A percentile compares a stretch with the other conserved stretches of the same genome.
Conservation (phyloP, 2,113 vertebrate genomes). For the Pterocles burchelli region DNA sequence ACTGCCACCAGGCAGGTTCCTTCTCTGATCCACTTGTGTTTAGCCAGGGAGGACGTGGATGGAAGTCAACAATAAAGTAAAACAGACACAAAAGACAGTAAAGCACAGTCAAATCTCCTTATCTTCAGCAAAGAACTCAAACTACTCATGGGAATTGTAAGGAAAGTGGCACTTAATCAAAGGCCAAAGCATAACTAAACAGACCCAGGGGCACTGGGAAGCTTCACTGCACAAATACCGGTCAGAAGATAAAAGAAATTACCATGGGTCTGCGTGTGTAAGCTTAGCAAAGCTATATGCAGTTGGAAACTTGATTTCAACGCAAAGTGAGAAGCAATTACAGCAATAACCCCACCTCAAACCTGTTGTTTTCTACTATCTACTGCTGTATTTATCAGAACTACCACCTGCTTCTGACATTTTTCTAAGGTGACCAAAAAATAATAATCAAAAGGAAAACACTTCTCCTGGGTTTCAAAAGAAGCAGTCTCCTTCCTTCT, state of each 20-base stretch:
- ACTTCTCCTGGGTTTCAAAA: neutral
- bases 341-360: neutral
- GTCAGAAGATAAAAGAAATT: neutral
- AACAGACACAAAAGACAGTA: neutral
- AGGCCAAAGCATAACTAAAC: neutral
- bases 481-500: neutral
- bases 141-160: neutral
- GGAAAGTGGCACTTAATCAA: conserved; percentile 4
- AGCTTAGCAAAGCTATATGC: neutral
- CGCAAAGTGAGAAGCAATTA: neutral
- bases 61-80: neutral
- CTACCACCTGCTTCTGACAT: neutral
- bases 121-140: neutral
- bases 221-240: neutral
- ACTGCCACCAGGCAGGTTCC: neutral
- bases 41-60: neutral
- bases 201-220: neutral
- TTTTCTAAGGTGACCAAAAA: neutral
- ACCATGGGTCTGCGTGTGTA: neutral
- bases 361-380: neutral
- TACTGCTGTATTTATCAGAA: neutral
- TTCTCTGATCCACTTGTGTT: neutral
- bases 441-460: neutral
- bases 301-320: neutral
- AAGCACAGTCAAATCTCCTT: neutral